phyloP scores from a whole-genome alignment of 2,888 invertebrate genomes.

The Anaspis maculata region DNA sequence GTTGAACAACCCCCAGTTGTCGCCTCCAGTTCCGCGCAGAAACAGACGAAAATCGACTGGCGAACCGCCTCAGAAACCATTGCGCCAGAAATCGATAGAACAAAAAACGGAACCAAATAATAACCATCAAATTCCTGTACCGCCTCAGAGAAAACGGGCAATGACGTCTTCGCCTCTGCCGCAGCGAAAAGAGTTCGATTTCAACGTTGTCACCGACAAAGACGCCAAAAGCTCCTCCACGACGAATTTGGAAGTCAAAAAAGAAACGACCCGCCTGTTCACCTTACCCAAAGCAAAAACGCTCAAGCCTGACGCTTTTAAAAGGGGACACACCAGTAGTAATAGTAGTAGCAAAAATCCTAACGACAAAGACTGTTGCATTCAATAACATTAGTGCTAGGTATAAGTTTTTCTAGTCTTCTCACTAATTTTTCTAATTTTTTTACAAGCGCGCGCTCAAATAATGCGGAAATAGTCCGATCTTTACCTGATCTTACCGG shows the following conservation, averaged over 20 bases:
- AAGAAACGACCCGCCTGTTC: slow-evolving; percentile 22
- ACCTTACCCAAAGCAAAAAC: slow-evolving; percentile 19
- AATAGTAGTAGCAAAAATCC: too few relatives aligned
- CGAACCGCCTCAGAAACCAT: slow-evolving; percentile 23
- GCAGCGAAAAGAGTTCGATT: slow-evolving; percentile 21
- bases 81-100: slow-evolving; percentile 31
- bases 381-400: slow-evolving; percentile 31
- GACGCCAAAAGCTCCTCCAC: slow-evolving; percentile 20
- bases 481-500: neutral
- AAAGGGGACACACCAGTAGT: slow-evolving; percentile 8
- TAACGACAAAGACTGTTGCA: slow-evolving; percentile 34
- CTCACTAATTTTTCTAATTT: slow-evolving; percentile 30
- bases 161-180: slow-evolving; percentile 24
- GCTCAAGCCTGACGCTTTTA: too few relatives aligned
- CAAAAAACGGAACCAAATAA: slow-evolving; percentile 6
- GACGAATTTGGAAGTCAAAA: slow-evolving; percentile 19
- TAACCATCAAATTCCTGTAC: slow-evolving; percentile 15
- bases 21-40: slow-evolving; percentile 28
- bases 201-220: slow-evolving; percentile 1
- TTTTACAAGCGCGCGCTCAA: slow-evolving; percentile 24
- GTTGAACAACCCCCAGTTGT: slow-evolving; percentile 6
- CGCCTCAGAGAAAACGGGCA: slow-evolving; percentile 23
- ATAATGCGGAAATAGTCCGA: neutral
- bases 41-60: too few relatives aligned
- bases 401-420: slow-evolving; percentile 1